Evolutionary conservation across 2,113 vertebrate species (phyloP), one percentile per base, ranked within the genome.

Genomic region (Piaya cayana): DNA sequence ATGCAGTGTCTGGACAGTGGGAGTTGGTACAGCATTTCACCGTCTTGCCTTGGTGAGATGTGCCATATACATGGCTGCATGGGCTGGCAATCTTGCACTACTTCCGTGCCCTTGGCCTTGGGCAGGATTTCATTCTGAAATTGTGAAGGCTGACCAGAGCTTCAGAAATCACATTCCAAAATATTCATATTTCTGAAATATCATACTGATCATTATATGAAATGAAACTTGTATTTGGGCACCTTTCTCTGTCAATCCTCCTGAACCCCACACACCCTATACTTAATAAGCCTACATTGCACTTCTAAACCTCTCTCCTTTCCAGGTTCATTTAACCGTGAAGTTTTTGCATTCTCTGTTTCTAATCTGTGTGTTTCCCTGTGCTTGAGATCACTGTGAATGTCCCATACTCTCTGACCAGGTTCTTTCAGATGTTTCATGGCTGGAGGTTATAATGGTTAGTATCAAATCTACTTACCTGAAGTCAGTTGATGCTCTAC

Each of bases 21-120:
- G 63, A 98, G 97, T 93, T 99, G 99, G 99, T 98, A 97, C 92
- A 98, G 98, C 82, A 98, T 98, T 92, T 97, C 98, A 6, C 99
- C 99, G 1, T 98, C 98, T 37, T 99, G 99, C 90, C 98, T 99
- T 15, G 99, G 99, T 99, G 98, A 97, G 97, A 92, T 30, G 12
- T 67, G 17, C 47, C 22, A 6, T 52, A 55, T 5, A 4, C 26
- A 30, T 76, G 43, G 10, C 39, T 49, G 21, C 23, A 14, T 58
- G 59, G 23, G 6, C 37, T 76, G 36, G 19, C 1, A 0, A 1
- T n/a, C 34, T 52, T 58, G 26, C 18, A 22, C 6, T 58, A 84
- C 36, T 79, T 42, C 34, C 56, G 15, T 85, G 67, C 18, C 21
- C 10, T 72, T 68, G 58, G 49, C 15, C 65, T 90, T 82, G 45